Conservation (phyloP, 2,113 vertebrate genomes). For the Ceyx margarethae region DNA sequence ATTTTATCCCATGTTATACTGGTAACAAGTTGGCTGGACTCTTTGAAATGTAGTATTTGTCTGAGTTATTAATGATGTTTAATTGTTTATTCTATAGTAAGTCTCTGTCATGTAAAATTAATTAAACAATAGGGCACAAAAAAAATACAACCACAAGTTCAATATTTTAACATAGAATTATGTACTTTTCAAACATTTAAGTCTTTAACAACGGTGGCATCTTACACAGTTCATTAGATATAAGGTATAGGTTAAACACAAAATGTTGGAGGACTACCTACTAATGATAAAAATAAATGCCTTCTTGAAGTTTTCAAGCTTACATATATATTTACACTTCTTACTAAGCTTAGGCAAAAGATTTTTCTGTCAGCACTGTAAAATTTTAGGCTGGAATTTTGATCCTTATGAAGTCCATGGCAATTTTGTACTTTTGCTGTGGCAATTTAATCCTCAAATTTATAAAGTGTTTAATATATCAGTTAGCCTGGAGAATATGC, state of each 20-base stretch:
- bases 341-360: not conserved
- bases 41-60: constrained; percentile 80
- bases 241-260: not conserved
- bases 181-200: constrained; percentile 62
- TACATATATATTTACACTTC: not conserved
- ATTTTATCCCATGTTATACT: constrained; percentile 79
- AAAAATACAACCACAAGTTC: constrained; percentile 34
- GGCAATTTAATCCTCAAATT: not conserved
- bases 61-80: constrained; percentile 60
- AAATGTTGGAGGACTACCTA: not conserved
- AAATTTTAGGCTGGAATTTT: not conserved
- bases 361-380: not conserved
- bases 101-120: constrained; percentile 63
- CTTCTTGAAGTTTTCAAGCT: not conserved
- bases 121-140: constrained; percentile 74
- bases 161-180: constrained; percentile 69
- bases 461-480: constrained; percentile 62
- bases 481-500: constrained; percentile 23
- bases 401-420: constrained; percentile 31
- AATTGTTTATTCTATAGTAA: constrained; percentile 57
- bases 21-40: constrained; percentile 81
- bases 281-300: not conserved
- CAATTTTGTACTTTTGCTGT: not conserved
- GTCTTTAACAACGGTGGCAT: not conserved
- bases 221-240: not conserved